Evolutionary conservation across 1,140 invertebrate species (phyloP), one percentile per base, ranked within the genome.

Genomic region (Drosophila ficusphila): DNA sequence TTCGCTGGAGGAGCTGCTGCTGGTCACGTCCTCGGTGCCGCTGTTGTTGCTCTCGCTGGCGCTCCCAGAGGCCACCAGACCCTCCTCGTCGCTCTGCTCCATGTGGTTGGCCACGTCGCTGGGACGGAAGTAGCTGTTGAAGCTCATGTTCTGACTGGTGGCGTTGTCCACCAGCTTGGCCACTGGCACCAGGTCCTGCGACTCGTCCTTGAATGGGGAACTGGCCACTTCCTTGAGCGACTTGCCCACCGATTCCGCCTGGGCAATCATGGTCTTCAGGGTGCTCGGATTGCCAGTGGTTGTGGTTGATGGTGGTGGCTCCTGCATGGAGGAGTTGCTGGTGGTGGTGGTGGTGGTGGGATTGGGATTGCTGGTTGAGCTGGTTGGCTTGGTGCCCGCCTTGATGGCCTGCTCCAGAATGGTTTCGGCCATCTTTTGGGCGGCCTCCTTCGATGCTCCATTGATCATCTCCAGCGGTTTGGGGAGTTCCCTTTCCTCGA

Each of bases 31-130:
- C 90, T 96, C 96, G 49, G 95, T 96, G 42, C 96, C 95, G n/a
- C 95, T 96, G 71, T 95, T 95, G 78, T 96, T 96, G 57, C 95
- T 95, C 89, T 96, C 96, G 68, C 95, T 96, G 4, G 95, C 95
- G 21, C 94, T 95, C 8, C 93, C 93, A 33, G 94, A 94, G 21
- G 94, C 94, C 0, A 95, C 95, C 0, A 96, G 93, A 0, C 96
- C 92, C 88, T 96, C 96, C 79, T 96, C 95, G 70, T 97, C 96
- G 89, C 93, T 93, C 68, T 93, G 91, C 47, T 94, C 93, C 90
- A 91, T 91, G 48, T 91, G 90, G 31, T 90, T 92, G 91, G 79
- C 81, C 56, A 89, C 51, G 81, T 92, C 64, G 91, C 91, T 65
- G 90, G 92, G 65, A 76, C 88, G 71, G 86, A 93, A 96, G 93